phyloP scores from a whole-genome alignment of 2,113 vertebrate species.

The Seriola aureovittata region DNA sequence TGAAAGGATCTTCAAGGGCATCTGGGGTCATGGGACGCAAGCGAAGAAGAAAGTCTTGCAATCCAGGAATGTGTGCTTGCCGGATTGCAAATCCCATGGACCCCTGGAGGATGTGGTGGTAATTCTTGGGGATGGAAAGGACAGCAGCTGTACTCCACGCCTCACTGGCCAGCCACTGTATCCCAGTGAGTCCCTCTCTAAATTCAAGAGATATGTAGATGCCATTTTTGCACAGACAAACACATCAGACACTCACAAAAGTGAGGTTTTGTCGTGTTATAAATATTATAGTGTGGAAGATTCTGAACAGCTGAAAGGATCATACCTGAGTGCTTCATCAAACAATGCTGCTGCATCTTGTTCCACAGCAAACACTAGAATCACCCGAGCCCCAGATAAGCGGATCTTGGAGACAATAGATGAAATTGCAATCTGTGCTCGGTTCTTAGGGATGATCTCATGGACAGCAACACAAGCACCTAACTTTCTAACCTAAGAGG shows the following conservation, averaged over 20 bases:
- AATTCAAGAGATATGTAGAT: constrained; percentile 12
- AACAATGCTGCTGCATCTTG: constrained; percentile 84
- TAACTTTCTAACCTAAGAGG: constrained; percentile 68
- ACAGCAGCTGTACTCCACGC: constrained; percentile 87
- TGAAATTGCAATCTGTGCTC: constrained; percentile 69
- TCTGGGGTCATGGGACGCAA: constrained; percentile 74
- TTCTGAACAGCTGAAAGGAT: neutral
- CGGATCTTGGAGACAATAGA: constrained; percentile 80
- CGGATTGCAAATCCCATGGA: constrained; percentile 86
- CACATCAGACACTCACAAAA: neutral
- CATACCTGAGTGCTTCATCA: constrained; percentile 75
- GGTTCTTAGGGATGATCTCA: constrained; percentile 85
- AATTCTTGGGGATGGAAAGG: constrained; percentile 78
- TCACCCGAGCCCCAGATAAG: constrained; percentile 77
- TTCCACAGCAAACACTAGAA: constrained; percentile 86
- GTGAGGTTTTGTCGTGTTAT: neutral
- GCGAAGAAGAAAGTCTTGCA: constrained; percentile 82
- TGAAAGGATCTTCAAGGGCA: constrained; percentile 75
- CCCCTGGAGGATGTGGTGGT: constrained; percentile 81
- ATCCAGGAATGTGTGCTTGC: constrained; percentile 77
- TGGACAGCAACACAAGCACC: constrained; percentile 82
- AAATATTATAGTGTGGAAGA: neutral
- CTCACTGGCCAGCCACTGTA: constrained; percentile 87
- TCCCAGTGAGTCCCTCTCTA: constrained; percentile 80
- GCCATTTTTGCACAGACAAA: constrained; percentile 2